phyloP scores from a whole-genome alignment of 1,140 invertebrate species.

The Nylanderia fulva region DNA sequence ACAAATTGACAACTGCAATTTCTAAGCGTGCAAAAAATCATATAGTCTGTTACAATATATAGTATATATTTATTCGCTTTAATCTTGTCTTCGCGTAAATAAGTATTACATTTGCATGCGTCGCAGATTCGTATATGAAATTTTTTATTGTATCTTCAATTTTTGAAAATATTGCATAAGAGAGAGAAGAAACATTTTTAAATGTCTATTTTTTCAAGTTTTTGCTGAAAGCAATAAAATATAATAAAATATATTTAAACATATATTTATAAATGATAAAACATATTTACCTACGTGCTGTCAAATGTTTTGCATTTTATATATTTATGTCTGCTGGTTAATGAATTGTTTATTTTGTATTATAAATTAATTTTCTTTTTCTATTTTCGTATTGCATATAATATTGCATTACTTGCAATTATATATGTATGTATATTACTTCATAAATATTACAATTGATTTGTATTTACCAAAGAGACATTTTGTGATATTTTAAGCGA shows the following conservation, averaged over 20 bases:
- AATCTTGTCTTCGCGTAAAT: background rate
- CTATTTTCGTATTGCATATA: background rate
- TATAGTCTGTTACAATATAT: background rate
- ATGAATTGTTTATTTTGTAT: background rate
- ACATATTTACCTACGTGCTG: background rate
- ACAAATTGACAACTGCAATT: constrained; percentile 9
- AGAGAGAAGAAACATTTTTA: background rate
- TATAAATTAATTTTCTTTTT: background rate
- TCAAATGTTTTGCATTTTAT: background rate
- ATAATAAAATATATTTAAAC: too few species aligned
- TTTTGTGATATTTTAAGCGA: constrained; percentile 31
- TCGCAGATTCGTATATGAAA: background rate
- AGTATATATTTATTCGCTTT: background rate
- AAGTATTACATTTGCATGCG: background rate
- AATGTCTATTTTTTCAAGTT: background rate
- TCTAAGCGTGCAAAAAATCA: background rate
- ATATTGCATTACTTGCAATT: background rate
- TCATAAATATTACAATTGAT: constrained; percentile 10
- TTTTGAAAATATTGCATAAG: background rate
- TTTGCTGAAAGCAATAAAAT: background rate
- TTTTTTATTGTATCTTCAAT: background rate
- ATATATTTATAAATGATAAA: constrained; percentile 10
- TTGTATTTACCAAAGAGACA: background rate
- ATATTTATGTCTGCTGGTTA: background rate
- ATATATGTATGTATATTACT: too few species aligned